These are phyloP conservation scores for Scleropages formosus DNA, from an alignment of 2,797 vertebrate species.

Conservation along the genomic window DNA sequence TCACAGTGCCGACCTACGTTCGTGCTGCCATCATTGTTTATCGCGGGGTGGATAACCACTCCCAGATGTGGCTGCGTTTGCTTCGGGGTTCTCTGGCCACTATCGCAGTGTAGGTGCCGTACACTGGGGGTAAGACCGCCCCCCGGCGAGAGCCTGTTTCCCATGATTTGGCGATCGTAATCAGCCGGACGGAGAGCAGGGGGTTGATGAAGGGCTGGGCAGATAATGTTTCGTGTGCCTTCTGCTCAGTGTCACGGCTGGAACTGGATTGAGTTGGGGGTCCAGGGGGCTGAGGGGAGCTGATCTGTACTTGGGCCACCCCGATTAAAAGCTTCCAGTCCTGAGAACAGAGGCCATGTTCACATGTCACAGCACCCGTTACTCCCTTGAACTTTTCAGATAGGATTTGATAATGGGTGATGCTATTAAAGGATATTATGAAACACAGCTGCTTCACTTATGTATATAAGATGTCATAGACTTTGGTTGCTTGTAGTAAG, in stretches of 20 bases:
- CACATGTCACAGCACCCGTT: neutral
- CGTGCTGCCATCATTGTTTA: slow-evolving; percentile 47
- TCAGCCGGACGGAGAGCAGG: slow-evolving; percentile 14
- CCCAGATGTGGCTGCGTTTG: slow-evolving; percentile 45
- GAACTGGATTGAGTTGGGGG: neutral
- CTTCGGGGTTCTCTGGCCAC: slow-evolving; percentile 26
- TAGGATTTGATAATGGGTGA: neutral
- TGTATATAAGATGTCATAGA: neutral
- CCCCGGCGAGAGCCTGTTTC: neutral
- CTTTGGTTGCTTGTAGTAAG: neutral
- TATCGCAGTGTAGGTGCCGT: slow-evolving; percentile 21
- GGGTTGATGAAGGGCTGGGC: neutral
- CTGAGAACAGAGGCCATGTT: slow-evolving; percentile 12
- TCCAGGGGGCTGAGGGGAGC: neutral
- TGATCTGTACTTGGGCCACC: slow-evolving; percentile 2
- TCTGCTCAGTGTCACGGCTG: slow-evolving; percentile 1
- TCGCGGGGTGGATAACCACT: slow-evolving; percentile 43
- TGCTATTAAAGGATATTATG: neutral
- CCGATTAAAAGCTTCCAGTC: slow-evolving; percentile 32
- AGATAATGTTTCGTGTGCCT: neutral
- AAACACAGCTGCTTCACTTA: neutral
- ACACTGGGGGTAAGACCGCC: neutral
- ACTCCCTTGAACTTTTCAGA: neutral
- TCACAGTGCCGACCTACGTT: slow-evolving; percentile 49
- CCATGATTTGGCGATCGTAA: slow-evolving; percentile 1